Evolutionary conservation across 2,113 vertebrate species (phyloP).

Genomic region (Equus przewalskii): DNA sequence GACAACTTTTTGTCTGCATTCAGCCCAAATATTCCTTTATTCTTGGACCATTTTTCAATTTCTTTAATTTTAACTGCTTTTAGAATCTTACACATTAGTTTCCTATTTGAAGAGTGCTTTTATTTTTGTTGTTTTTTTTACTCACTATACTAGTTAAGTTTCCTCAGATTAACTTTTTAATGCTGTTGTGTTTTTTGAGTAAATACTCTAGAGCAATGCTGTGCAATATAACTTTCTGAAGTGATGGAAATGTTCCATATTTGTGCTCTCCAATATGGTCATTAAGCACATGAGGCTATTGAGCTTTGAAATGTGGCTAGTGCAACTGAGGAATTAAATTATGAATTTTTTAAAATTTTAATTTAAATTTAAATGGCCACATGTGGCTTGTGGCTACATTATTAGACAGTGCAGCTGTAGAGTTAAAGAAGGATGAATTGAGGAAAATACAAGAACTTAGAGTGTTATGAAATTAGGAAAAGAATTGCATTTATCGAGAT

Average conservation of each 20-base stretch:
- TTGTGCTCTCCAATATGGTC: not conserved
- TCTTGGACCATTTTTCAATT: not conserved
- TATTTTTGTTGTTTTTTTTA: not conserved
- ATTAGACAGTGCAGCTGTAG: not conserved
- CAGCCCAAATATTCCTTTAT: not conserved
- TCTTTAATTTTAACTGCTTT: not conserved
- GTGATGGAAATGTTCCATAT: not conserved
- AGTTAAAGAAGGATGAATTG: not conserved
- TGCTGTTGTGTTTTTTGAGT: not conserved
- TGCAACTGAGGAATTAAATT: too few relatives aligned
- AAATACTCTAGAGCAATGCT: not conserved
- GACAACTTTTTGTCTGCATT: not conserved
- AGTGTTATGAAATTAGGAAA: not conserved
- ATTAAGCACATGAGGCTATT: not conserved
- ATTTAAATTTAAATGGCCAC: too few relatives aligned
- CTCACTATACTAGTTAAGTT: not conserved
- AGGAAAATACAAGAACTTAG: not conserved
- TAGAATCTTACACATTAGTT: not conserved
- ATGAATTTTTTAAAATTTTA: too few relatives aligned
- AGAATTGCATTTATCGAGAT: not conserved
- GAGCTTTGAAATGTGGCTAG: not conserved
- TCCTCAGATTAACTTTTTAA: not conserved
- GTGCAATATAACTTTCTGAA: not conserved
- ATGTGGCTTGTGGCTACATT: not conserved
- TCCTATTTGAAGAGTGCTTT: not conserved